phyloP scores from a whole-genome alignment of 2,113 vertebrate genomes.

The Malurus elegans region DNA sequence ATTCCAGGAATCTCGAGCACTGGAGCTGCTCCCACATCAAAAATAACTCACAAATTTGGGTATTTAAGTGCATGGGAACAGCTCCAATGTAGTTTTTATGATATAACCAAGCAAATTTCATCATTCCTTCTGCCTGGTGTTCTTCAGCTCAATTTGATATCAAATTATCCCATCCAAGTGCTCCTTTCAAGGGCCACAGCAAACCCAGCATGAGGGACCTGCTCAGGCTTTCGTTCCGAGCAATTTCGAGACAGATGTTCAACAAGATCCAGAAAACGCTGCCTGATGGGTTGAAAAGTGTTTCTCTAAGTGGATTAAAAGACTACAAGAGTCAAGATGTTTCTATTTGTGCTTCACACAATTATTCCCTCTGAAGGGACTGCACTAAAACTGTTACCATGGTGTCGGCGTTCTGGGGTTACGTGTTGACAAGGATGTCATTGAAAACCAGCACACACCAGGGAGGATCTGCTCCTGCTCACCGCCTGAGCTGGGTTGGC shows the following conservation, averaged over 20 bases:
- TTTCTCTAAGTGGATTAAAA: constrained; percentile 65
- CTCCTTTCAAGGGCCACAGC: not conserved
- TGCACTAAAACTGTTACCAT: constrained; percentile 56
- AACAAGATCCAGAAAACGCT: constrained; percentile 49
- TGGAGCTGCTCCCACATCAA: not conserved
- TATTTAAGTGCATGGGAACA: not conserved
- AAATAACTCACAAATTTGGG: fast-evolving
- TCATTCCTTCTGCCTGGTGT: not conserved
- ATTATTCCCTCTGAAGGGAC: constrained; percentile 40
- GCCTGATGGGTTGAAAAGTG: constrained; percentile 35
- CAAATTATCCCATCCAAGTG: not conserved
- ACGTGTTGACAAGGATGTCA: constrained; percentile 53
- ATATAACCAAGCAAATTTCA: not conserved
- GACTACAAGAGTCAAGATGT: constrained; percentile 60
- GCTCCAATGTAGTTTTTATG: not conserved
- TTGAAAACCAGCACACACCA: constrained; percentile 26
- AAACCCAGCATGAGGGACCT: not conserved
- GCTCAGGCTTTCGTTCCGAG: not conserved
- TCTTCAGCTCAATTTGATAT: not conserved
- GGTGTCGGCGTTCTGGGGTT: constrained; percentile 50
- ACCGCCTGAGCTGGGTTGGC: not conserved
- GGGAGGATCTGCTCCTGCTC: not conserved
- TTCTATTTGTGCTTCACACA: constrained; percentile 60
- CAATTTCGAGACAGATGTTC: constrained; percentile 45
- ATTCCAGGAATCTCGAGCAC: not conserved